These are phyloP conservation scores for Ptychoptera contaminata DNA, from an alignment of 2,888 invertebrate genomes.

Conservation along the genomic window DNA sequence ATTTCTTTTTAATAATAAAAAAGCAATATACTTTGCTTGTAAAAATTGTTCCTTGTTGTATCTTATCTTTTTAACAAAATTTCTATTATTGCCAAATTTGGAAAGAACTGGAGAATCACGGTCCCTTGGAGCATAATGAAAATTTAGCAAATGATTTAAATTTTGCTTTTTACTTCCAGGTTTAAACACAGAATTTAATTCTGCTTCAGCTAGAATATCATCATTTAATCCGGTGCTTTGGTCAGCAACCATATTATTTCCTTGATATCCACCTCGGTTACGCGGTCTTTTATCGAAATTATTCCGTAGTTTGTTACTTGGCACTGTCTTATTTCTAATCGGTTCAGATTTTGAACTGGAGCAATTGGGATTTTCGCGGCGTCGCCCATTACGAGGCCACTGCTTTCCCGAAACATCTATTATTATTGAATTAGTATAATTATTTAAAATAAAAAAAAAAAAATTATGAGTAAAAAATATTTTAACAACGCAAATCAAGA, in stretches of 20 bases:
- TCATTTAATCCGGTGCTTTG: conserved; percentile 22
- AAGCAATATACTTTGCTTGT: conserved; percentile 64
- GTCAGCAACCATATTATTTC: conserved; percentile 24
- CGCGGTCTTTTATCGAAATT: conserved; percentile 47
- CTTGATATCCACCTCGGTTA: conserved; percentile 33
- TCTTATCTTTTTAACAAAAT: conserved; percentile 37
- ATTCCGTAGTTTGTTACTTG: conserved; percentile 39
- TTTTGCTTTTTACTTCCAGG: conserved; percentile 83
- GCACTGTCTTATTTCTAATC: conserved; percentile 41
- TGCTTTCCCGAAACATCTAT: conserved; percentile 16
- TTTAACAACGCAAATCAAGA: not conserved
- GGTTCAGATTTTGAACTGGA: conserved; percentile 43
- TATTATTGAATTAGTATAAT: not conserved
- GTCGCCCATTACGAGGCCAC: conserved; percentile 21
- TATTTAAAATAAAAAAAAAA: not conserved
- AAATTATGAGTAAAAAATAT: conserved; percentile 9
- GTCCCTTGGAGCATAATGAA: conserved; percentile 60
- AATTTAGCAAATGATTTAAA: conserved; percentile 86
- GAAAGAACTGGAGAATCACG: conserved; percentile 17
- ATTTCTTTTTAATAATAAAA: conserved; percentile 5
- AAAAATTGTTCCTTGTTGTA: conserved; percentile 89
- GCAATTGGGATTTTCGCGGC: conserved; percentile 31
- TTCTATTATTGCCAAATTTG: conserved; percentile 14
- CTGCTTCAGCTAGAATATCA: conserved; percentile 35
- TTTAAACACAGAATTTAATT: conserved; percentile 68